Conservation (phyloP, 2,797 vertebrate species). For the Bufotes viridis region DNA sequence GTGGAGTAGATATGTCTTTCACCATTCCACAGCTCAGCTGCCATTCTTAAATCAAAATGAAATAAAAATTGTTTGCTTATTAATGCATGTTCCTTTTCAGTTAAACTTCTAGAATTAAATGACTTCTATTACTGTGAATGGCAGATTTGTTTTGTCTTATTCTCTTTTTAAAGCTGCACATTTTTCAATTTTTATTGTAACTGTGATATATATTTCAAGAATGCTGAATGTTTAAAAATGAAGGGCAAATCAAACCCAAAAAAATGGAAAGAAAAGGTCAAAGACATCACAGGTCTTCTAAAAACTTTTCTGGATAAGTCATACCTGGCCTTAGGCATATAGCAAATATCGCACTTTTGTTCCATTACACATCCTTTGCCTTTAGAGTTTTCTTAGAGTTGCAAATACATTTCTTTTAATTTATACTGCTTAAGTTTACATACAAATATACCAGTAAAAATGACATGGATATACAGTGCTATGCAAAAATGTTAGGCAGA, state of each 20-base stretch:
- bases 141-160: background rate
- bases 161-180: background rate
- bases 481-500: too few species aligned
- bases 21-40: background rate
- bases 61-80: background rate
- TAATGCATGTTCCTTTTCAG: background rate
- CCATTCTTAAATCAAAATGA: background rate
- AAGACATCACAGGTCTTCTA: constrained; percentile 47
- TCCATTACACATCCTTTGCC: constrained; percentile 27
- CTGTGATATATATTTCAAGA: constrained; percentile 14
- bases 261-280: constrained; percentile 51
- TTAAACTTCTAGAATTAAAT: background rate
- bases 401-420: background rate
- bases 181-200: constrained; percentile 10
- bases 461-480: too few species aligned
- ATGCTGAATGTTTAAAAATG: constrained; percentile 47
- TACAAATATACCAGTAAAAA: too few species aligned
- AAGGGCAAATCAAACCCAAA: constrained; percentile 44
- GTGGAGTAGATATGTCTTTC: background rate
- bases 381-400: constrained; percentile 21
- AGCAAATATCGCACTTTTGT: constrained; percentile 48
- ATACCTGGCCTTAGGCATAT: constrained; percentile 41
- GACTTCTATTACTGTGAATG: background rate
- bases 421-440: background rate
- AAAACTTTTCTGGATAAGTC: constrained; percentile 52